phyloP scores from a whole-genome alignment of 2,113 vertebrate genomes.

The Upupa epops region DNA sequence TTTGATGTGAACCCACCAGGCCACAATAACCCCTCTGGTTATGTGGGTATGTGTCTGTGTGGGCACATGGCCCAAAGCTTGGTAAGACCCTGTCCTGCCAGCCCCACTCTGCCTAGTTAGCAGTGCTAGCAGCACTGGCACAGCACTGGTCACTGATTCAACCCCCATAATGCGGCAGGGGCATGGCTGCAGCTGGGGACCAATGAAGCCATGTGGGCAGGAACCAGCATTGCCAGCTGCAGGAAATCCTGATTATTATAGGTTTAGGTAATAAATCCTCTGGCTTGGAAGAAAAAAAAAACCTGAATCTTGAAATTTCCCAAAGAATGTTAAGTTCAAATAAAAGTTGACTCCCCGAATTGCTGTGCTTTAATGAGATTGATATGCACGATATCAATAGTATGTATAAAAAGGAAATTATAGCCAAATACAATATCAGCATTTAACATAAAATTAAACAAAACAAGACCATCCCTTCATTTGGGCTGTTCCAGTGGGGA shows the following conservation, averaged over 20 bases:
- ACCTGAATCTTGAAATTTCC: background rate
- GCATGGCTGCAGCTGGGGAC: background rate
- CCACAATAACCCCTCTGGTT: rapidly evolving
- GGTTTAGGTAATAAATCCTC: slow-evolving; percentile 3
- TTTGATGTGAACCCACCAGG: rapidly evolving
- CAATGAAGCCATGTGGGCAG: background rate
- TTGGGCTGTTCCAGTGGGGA: slow-evolving; percentile 19
- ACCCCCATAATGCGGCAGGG: background rate
- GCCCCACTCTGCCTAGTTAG: background rate
- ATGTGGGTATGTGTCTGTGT: rapidly evolving
- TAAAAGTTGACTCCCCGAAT: background rate
- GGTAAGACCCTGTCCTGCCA: background rate
- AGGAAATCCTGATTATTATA: slow-evolving; percentile 24
- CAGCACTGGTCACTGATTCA: background rate
- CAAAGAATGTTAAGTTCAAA: background rate
- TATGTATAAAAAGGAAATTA: slow-evolving; percentile 42
- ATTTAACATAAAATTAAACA: slow-evolving; percentile 52
- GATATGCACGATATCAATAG: background rate
- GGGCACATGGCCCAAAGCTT: background rate
- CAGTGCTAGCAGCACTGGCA: background rate
- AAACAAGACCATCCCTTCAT: slow-evolving; percentile 34
- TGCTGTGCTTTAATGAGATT: background rate
- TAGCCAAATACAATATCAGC: slow-evolving; percentile 15
- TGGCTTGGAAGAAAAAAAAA: background rate
- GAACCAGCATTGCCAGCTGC: background rate